A percentile compares a stretch with the other conserved stretches of the same genome.
These are phyloP conservation scores for Heliconius ismenius DNA, from an alignment of 2,888 invertebrate genomes.

Conservation along the genomic window DNA sequence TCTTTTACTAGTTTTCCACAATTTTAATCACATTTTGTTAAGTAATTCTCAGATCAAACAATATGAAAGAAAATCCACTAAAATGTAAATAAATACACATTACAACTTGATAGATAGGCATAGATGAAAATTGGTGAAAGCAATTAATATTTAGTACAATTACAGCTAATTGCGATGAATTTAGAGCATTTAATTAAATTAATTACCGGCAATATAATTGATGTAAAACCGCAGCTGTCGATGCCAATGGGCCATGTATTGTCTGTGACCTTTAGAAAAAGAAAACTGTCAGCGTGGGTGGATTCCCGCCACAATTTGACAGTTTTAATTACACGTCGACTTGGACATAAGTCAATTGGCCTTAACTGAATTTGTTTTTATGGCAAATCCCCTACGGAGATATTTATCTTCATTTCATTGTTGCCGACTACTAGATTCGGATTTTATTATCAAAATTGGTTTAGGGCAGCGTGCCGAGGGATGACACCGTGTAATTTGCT, in stretches of 20 bases:
- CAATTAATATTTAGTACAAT: constrained; percentile 9
- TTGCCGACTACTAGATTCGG: constrained; percentile 69
- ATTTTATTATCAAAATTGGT: constrained; percentile 75
- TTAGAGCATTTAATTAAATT: constrained; percentile 24
- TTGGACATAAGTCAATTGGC: constrained; percentile 64
- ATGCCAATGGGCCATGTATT: constrained; percentile 52
- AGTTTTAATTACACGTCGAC: constrained; percentile 57
- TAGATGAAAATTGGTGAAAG: background rate
- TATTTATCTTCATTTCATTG: constrained; percentile 79
- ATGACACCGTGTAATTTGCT: constrained; percentile 71
- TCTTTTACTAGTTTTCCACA: background rate
- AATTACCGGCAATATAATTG: constrained; percentile 29
- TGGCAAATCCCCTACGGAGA: constrained; percentile 71
- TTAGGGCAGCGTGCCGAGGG: constrained; percentile 63
- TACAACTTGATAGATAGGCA: background rate
- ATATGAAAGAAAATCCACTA: background rate
- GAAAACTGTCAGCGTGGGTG: constrained; percentile 62
- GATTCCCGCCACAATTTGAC: constrained; percentile 65
- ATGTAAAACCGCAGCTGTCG: constrained; percentile 40
- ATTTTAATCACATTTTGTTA: background rate
- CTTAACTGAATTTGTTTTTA: constrained; percentile 78
- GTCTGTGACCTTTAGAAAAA: constrained; percentile 60
- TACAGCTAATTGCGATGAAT: constrained; percentile 14
- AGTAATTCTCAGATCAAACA: background rate
- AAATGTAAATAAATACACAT: background rate